phyloP scores from a whole-genome alignment of 1,140 invertebrate genomes.

The Lepidurus arcticus region DNA sequence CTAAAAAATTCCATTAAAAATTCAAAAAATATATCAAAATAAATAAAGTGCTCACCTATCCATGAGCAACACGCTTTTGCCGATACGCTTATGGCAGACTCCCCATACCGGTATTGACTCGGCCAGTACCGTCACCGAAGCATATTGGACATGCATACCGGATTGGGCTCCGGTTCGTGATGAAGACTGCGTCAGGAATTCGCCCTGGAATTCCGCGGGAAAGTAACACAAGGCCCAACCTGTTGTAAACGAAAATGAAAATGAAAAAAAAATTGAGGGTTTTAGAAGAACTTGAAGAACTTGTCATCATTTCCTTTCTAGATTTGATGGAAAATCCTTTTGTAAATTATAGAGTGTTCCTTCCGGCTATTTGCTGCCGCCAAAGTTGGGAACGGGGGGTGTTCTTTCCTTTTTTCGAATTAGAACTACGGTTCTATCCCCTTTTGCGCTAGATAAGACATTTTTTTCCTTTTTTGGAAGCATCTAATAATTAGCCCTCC shows the following conservation, averaged over 20 bases:
- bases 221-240: conserved; percentile 55
- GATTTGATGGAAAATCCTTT: too few species aligned
- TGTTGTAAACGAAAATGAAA: conserved; percentile 32
- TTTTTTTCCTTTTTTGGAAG: not conserved
- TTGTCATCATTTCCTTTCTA: too few species aligned
- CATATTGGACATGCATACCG: conserved; percentile 49
- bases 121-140: conserved; percentile 56
- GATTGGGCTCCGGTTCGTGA: conserved; percentile 40
- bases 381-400: too few species aligned
- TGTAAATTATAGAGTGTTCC: too few species aligned
- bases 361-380: too few species aligned
- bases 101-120: conserved; percentile 64
- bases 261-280: not conserved
- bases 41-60: conserved; percentile 49
- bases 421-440: not conserved
- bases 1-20: not conserved
- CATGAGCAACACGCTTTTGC: conserved; percentile 58
- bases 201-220: conserved; percentile 61
- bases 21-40: not conserved
- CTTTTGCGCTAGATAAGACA: not conserved
- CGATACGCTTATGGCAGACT: conserved; percentile 55
- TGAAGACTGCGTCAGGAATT: conserved; percentile 58
- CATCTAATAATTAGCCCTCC: conserved; percentile 2
- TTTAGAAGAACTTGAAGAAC: too few species aligned
- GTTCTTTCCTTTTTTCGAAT: not conserved